phyloP scores from a whole-genome alignment of 2,113 vertebrate genomes.

The Mionectes macconnelli region DNA sequence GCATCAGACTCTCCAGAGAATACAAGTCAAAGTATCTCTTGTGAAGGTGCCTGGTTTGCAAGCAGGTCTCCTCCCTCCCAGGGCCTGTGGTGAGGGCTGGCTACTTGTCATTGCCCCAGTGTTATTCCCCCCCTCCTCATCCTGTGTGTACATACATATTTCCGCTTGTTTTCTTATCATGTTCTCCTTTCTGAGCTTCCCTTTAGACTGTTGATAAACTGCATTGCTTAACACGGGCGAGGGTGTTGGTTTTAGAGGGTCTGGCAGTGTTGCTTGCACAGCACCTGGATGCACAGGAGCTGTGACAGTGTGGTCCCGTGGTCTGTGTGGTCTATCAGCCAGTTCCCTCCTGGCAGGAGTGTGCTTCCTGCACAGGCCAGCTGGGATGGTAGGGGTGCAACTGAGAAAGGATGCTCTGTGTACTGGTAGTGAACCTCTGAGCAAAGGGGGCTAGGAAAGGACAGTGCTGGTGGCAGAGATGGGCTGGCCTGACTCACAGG shows the following conservation, averaged over 20 bases:
- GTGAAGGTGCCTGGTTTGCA: not conserved
- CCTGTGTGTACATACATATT: not conserved
- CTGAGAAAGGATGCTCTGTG: not conserved
- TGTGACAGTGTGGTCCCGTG: not conserved
- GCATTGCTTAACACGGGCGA: not conserved
- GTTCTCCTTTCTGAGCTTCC: not conserved
- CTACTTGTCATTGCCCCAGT: not conserved
- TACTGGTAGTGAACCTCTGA: not conserved
- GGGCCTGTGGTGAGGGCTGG: not conserved
- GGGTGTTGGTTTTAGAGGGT: not conserved
- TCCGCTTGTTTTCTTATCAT: not conserved
- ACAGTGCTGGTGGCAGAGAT: not conserved
- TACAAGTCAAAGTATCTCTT: not conserved
- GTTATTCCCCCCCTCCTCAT: accelerated
- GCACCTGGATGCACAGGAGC: not conserved
- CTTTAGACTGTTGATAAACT: not conserved
- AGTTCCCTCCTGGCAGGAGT: not conserved
- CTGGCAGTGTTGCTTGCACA: not conserved
- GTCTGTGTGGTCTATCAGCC: not conserved
- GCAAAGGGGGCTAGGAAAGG: not conserved
- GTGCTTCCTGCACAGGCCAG: not conserved
- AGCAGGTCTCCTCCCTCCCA: not conserved
- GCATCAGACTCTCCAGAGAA: not conserved
- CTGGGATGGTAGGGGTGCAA: not conserved
- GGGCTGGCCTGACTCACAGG: not conserved